Base-by-base conservation (phyloP, 2,797 vertebrate genomes). In the Psittacula echo region DNA sequence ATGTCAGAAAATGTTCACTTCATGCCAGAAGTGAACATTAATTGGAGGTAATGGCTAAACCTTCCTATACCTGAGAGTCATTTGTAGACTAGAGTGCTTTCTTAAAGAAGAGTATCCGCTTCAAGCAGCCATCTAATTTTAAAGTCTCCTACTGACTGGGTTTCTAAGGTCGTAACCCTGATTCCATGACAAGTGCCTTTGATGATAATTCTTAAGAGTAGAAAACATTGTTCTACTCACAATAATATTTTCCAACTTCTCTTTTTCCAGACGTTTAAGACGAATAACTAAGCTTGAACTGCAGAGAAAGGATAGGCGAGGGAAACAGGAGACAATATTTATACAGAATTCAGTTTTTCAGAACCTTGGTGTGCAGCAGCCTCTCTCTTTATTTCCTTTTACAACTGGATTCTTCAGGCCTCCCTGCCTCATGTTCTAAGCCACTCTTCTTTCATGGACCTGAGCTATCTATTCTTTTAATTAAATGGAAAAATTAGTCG, bases 161-260 rank as follows among this genome's bases (percentile, higher is more conserved):
- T 86, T 97, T 83, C 45, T 34, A 12, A 72, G 76, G 80, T 94
- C 44, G 41, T 93, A 94, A 95, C 85, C 92, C 64, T 91, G 23
- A 89, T 83, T 96, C 50, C 87, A n/a, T 68, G 68, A 47, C 26
- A 70, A 90, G 60, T 89, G 75, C 73, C 27, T 89, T 93, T 80
- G 54, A 75, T 87, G 34, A 39, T 79, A 78, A 76, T 89, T 92
- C 60, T 85, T 45, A 87, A 77, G 77, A 92, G 53, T 47, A 60
- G 60, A 93, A 71, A 62, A 5, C 4, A 21, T 44, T 50, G 1
- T 68, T 91, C 47, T 30, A 54, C 24, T 53, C 1, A 0, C 7
- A 70, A 18, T 39, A 75, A 50, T 13, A 7, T 54, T 71, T 72
- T 23, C 39, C 2, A 78, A 37, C 10, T 60, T 68, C 7, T 26